Evolutionary conservation across 2,113 vertebrate genomes (phyloP).

Genomic region (Stomatorhinus ivindoensis): DNA sequence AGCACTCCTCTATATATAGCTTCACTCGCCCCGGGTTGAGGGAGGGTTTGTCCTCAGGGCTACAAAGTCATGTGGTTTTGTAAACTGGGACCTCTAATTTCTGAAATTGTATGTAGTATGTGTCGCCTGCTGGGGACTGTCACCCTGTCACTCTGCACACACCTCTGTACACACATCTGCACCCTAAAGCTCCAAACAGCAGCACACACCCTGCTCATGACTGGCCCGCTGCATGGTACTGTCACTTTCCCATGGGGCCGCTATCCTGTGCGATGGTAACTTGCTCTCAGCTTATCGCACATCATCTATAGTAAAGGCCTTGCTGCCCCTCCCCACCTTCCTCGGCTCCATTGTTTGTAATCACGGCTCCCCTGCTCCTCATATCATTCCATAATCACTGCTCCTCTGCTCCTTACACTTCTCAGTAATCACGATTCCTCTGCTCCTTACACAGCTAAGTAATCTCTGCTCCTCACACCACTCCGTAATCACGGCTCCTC

Average conservation of each 20-base stretch:
- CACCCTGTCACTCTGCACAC: neutral
- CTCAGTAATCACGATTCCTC: too few relatives aligned
- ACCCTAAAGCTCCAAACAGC: neutral
- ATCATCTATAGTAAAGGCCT: conserved; percentile 65
- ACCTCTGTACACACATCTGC: neutral
- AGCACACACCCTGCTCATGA: neutral
- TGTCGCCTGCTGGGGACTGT: neutral
- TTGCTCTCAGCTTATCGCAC: conserved; percentile 50
- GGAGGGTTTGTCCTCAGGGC: neutral
- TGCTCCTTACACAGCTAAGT: rapidly evolving
- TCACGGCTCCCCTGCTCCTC: conserved; percentile 23
- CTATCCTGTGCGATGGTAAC: conserved; percentile 47
- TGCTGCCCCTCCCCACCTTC: conserved; percentile 20
- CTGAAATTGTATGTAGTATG: neutral
- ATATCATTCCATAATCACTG: neutral
- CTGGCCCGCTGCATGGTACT: conserved; percentile 23
- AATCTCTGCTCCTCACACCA: neutral
- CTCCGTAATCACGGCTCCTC: neutral
- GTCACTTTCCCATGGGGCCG: conserved; percentile 55
- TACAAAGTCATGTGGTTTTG: neutral
- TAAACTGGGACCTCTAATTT: neutral
- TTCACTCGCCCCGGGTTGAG: neutral
- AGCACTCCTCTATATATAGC: neutral
- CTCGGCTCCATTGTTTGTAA: conserved; percentile 6
- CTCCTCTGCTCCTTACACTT: too few relatives aligned